Evolutionary conservation across 2,888 invertebrate genomes (phyloP).

Genomic region (Trissoscelio sp.): DNA sequence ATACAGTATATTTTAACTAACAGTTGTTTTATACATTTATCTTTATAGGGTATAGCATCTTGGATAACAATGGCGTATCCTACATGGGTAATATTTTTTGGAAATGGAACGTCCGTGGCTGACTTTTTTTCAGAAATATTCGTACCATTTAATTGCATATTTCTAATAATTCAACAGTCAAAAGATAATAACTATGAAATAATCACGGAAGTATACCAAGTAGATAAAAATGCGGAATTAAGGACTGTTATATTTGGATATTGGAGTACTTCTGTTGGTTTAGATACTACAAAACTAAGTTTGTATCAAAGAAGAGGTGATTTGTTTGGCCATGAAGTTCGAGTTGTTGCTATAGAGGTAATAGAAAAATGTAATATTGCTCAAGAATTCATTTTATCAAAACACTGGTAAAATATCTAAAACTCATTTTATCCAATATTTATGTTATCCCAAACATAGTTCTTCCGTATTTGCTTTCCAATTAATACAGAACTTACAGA

Average conservation of each 20-base stretch:
- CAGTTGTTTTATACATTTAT: too few species aligned
- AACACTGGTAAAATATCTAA: too few species aligned
- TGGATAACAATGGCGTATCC: conserved; percentile 82
- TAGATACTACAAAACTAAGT: conserved; percentile 70
- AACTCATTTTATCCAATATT: too few species aligned
- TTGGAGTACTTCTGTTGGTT: conserved; percentile 78
- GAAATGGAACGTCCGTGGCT: conserved; percentile 72
- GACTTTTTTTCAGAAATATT: conserved; percentile 77
- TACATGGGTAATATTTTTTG: conserved; percentile 80
- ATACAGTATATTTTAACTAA: too few species aligned
- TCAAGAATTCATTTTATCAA: too few species aligned
- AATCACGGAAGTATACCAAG: conserved; percentile 78
- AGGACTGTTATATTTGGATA: conserved; percentile 73
- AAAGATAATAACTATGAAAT: conserved; percentile 67
- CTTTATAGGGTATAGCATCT: conserved; percentile 75
- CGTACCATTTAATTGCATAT: conserved; percentile 79
- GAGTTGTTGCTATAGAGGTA: conserved; percentile 77
- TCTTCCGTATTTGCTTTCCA: too few species aligned
- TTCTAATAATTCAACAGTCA: conserved; percentile 73
- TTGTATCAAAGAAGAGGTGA: conserved; percentile 79
- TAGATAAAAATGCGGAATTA: conserved; percentile 73
- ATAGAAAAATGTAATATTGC: neutral
- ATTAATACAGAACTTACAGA: too few species aligned
- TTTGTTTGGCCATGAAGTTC: conserved; percentile 77
- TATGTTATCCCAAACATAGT: too few species aligned